phyloP scores from a whole-genome alignment of 2,797 vertebrate species.

The Heteromormyrus szaboi region DNA sequence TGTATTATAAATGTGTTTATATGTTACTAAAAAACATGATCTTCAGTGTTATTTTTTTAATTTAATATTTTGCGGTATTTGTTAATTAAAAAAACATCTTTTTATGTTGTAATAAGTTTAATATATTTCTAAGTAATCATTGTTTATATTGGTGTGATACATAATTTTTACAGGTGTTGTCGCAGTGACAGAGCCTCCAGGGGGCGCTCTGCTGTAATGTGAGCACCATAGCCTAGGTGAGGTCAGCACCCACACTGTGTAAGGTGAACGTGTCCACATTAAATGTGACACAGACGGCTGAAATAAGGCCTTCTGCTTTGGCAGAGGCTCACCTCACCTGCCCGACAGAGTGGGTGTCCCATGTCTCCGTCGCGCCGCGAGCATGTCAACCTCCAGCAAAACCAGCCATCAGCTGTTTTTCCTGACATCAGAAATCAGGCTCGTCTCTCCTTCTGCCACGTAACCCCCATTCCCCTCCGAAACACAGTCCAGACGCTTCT shows the following conservation, averaged over 20 bases:
- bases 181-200: not conserved
- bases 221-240: not conserved
- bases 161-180: not conserved
- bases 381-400: not conserved
- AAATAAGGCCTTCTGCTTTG: not conserved
- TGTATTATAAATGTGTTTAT: not conserved
- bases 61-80: not conserved
- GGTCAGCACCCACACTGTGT: not conserved
- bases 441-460: not conserved
- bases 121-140: not conserved
- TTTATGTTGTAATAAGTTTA: not conserved
- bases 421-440: not conserved
- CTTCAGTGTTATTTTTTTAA: not conserved
- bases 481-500: not conserved
- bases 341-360: not conserved
- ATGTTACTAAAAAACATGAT: not conserved
- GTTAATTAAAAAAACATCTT: not conserved
- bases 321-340: not conserved
- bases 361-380: not conserved
- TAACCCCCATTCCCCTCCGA: not conserved
- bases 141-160: not conserved
- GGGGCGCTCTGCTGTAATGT: conserved; percentile 1
- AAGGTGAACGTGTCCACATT: not conserved
- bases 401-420: not conserved
- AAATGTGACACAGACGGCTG: not conserved